Conservation (phyloP, 2,888 invertebrate species). For the Liopterus haemorrhoidalis region DNA sequence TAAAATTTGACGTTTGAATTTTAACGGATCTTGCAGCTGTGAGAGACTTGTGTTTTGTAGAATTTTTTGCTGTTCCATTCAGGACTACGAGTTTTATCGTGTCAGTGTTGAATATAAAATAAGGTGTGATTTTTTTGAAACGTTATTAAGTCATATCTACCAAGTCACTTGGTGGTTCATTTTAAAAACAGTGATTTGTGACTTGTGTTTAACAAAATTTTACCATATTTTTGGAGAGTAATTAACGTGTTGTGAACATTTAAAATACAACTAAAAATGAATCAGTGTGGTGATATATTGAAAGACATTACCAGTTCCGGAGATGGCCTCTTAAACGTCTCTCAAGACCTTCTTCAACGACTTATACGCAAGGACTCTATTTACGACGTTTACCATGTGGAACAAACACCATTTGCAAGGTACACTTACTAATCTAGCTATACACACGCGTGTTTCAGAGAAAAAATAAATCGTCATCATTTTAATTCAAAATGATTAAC, state of each 20-base stretch:
- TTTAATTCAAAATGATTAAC: too few species aligned
- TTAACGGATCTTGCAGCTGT: too few species aligned
- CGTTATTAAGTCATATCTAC: too few species aligned
- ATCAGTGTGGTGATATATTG: constrained; percentile 52
- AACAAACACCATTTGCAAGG: constrained; percentile 82
- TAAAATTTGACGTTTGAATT: constrained; percentile 1
- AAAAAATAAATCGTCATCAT: too few species aligned
- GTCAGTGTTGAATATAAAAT: too few species aligned
- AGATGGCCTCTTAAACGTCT: constrained; percentile 68
- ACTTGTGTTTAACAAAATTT: too few species aligned
- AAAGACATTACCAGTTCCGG: constrained; percentile 55
- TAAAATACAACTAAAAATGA: constrained; percentile 41
- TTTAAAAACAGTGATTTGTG: too few species aligned
- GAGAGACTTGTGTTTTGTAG: too few species aligned
- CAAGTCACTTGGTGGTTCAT: too few species aligned
- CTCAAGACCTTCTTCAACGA: constrained; percentile 60
- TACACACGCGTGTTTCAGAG: neutral
- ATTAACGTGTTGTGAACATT: constrained; percentile 12
- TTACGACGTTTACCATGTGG: constrained; percentile 71
- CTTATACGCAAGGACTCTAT: constrained; percentile 69
- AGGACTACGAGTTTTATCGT: too few species aligned
- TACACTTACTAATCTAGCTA: constrained; percentile 43
- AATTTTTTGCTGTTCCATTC: too few species aligned
- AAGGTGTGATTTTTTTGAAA: too few species aligned
- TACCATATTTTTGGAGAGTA: neutral